Evolutionary conservation across 2,888 invertebrate genomes (phyloP).

Genomic region (Nephrotoma flavescens): DNA sequence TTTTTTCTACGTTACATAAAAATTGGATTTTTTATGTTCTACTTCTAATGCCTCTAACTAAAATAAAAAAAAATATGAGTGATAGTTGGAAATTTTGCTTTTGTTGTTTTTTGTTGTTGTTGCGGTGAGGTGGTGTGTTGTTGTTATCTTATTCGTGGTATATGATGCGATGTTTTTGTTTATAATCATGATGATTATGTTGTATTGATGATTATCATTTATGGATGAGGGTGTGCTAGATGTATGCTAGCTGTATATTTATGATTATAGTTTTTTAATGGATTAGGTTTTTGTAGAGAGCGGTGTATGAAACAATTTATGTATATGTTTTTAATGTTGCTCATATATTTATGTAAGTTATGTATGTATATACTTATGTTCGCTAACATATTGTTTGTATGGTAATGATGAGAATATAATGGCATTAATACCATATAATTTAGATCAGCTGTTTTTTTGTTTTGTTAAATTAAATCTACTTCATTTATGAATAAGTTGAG

Average conservation of each 20-base stretch:
- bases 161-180: background rate
- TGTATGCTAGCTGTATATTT: background rate
- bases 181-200: background rate
- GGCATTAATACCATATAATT: background rate
- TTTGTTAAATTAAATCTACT: background rate
- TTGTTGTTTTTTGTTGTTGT: background rate
- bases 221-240: background rate
- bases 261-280: background rate
- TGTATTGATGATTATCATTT: background rate
- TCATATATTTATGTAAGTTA: background rate
- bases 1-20: background rate
- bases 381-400: background rate
- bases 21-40: background rate
- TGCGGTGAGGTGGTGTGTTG: background rate
- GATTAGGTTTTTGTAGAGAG: background rate
- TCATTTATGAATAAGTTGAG: background rate
- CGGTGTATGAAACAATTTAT: background rate
- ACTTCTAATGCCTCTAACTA: background rate
- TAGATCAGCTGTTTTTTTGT: background rate
- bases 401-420: background rate
- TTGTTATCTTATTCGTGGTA: background rate
- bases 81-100: background rate
- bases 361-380: background rate
- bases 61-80: background rate
- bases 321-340: background rate